phyloP scores from a whole-genome alignment of 2,113 vertebrate genomes.

The Panthera uncia region DNA sequence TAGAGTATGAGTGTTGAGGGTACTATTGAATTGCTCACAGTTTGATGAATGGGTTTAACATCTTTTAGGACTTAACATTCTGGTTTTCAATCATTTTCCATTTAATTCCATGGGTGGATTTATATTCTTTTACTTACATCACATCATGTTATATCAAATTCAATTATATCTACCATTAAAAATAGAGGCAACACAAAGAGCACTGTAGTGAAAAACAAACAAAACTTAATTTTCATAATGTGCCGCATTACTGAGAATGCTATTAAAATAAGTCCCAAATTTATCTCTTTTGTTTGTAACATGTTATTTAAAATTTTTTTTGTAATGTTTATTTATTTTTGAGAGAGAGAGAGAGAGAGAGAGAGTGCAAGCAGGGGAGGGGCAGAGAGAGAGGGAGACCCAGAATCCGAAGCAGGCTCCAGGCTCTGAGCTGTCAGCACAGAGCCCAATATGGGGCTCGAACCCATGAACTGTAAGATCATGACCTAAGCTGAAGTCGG shows the following conservation, averaged over 20 bases:
- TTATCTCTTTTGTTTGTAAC: slow-evolving; percentile 1
- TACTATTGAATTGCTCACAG: not conserved
- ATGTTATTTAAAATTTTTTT: not conserved
- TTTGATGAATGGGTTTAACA: not conserved
- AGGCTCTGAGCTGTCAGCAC: no score
- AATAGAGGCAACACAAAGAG: not conserved
- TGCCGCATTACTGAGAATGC: not conserved
- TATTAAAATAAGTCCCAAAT: not conserved
- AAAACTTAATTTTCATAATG: slow-evolving; percentile 19
- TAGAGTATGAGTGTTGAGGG: not conserved
- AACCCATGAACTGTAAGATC: no score
- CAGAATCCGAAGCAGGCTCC: no score
- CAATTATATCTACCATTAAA: slow-evolving; percentile 35
- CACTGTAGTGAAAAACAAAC: not conserved
- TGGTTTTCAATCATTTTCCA: not conserved
- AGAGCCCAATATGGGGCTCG: no score
- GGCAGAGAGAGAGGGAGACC: no score
- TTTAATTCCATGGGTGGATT: not conserved
- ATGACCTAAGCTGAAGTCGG: no score
- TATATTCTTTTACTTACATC: slow-evolving; percentile 23
- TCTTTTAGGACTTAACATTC: not conserved
- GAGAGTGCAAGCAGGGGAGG: no score
- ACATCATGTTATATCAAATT: slow-evolving; percentile 41
- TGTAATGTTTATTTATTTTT: no score
- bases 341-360: no score